A percentile compares a stretch with the other conserved stretches of the same genome.
These are phyloP conservation scores for Seriola dumerili DNA, from an alignment of 2,113 vertebrate genomes.

Conservation along the genomic window DNA sequence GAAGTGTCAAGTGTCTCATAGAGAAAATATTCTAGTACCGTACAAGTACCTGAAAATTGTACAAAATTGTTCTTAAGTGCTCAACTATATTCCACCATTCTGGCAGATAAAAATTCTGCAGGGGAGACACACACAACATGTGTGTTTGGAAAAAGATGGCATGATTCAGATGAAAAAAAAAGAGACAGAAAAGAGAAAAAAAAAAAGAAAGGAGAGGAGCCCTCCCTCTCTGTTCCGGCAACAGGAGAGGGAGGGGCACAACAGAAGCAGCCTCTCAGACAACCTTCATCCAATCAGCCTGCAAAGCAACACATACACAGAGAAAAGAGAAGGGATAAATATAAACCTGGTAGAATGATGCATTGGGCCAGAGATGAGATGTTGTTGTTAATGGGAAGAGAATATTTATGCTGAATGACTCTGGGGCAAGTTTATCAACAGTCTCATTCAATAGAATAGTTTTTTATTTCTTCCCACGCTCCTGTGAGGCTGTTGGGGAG, in stretches of 20 bases:
- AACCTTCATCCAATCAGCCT: neutral
- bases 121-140: no score
- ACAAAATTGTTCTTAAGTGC: no score
- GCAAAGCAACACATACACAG: neutral
- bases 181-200: no score
- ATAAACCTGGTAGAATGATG: neutral
- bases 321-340: neutral
- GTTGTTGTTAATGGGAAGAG: conserved; percentile 4
- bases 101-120: no score
- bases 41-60: no score
- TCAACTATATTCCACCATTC: no score
- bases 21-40: no score
- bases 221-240: neutral
- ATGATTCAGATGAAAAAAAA: neutral
- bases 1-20: no score
- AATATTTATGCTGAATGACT: conserved; percentile 2
- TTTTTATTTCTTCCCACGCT: neutral
- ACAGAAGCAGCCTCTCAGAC: neutral
- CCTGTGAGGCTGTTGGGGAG: neutral
- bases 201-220: no score
- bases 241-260: neutral
- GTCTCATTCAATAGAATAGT: neutral
- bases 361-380: neutral
- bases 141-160: no score
- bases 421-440: neutral